A percentile compares a stretch with the other conserved stretches of the same genome.
Conservation (phyloP, 1,140 invertebrate genomes). For the Diachasmimorpha longicaudata region DNA sequence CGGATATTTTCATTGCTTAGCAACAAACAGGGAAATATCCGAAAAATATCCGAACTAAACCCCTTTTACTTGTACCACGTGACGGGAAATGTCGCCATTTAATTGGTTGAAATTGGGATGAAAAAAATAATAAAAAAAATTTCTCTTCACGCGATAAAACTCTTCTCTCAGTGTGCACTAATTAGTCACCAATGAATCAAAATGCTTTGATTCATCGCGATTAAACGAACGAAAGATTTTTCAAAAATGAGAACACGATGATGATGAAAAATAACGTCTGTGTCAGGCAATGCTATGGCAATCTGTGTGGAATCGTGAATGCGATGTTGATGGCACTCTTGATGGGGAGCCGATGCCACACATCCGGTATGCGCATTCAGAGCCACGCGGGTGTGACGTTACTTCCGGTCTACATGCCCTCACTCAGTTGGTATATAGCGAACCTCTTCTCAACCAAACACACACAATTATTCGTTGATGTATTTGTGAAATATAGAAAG, state of each 20-base stretch:
- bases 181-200: too few species aligned
- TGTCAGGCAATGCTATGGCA: constrained; percentile 18
- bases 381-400: constrained; percentile 64
- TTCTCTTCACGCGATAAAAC: too few species aligned
- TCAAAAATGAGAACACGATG: constrained; percentile 11
- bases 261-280: constrained; percentile 9
- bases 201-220: background rate
- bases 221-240: background rate
- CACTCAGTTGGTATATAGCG: constrained; percentile 33
- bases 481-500: background rate
- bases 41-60: too few species aligned
- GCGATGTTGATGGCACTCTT: constrained; percentile 53
- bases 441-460: background rate
- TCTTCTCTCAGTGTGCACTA: too few species aligned
- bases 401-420: constrained; percentile 62
- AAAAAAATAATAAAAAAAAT: too few species aligned
- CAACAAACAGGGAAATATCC: too few species aligned
- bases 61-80: too few species aligned
- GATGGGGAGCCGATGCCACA: constrained; percentile 64
- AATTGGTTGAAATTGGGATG: too few species aligned
- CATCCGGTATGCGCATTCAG: constrained; percentile 65
- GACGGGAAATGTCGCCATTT: too few species aligned
- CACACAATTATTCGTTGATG: background rate
- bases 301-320: constrained; percentile 24
- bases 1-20: too few species aligned